A percentile compares a stretch with the other conserved stretches of the same genome.
Conservation (phyloP, 1,140 invertebrate genomes). For the Plectrocnemia conspersa region DNA sequence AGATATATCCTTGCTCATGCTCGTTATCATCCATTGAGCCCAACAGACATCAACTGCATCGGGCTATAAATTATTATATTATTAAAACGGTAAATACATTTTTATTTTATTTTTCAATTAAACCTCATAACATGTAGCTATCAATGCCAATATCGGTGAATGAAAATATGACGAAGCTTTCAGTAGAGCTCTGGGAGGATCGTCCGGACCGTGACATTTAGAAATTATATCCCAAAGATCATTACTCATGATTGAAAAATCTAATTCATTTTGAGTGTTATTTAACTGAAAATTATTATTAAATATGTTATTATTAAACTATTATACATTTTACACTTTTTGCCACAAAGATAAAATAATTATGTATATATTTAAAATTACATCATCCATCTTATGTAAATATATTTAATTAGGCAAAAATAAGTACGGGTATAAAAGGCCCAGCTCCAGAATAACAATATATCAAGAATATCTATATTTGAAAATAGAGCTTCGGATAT, state of each 20-base stretch:
- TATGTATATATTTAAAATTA: too few relatives aligned
- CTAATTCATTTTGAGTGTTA: not conserved
- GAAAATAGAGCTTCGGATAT: too few relatives aligned
- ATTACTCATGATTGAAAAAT: constrained; percentile 40
- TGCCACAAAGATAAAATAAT: too few relatives aligned
- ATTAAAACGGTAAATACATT: not conserved
- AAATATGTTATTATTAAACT: not conserved
- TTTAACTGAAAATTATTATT: constrained; percentile 1
- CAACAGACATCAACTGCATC: constrained; percentile 58
- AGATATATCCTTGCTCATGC: constrained; percentile 39
- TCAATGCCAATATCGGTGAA: constrained; percentile 56
- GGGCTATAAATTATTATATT: constrained; percentile 49
- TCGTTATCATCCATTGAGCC: constrained; percentile 57
- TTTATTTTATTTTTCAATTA: too few relatives aligned
- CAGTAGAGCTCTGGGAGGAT: constrained; percentile 59
- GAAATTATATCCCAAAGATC: constrained; percentile 60
- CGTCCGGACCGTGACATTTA: constrained; percentile 61
- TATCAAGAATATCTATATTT: too few relatives aligned
- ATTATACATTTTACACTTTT: not conserved
- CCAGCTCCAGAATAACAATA: too few relatives aligned
- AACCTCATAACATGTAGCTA: constrained; percentile 66
- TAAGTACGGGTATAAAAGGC: too few relatives aligned
- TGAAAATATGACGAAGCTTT: constrained; percentile 52
- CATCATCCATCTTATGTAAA: too few relatives aligned
- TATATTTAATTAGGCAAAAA: too few relatives aligned